Percentiles rank a stretch among this genome's conserved stretches.
phyloP scores from a whole-genome alignment of 2,797 vertebrate genomes.

The Chelonia mydas region DNA sequence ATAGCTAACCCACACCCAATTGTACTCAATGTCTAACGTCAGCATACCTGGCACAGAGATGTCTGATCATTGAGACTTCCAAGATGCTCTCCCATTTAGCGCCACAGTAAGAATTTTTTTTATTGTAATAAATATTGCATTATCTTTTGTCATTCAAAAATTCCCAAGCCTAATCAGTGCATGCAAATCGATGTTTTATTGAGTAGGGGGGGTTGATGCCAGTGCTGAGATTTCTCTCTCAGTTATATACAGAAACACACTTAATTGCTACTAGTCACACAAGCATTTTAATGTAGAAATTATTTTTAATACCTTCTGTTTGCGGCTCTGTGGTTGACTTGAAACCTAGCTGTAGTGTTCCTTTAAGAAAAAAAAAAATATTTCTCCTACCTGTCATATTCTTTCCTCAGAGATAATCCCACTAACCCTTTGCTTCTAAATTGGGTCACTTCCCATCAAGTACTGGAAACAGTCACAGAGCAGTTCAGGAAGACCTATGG shows the following conservation, averaged over 20 bases:
- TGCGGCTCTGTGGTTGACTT: constrained; percentile 42
- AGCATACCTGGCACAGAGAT: not conserved
- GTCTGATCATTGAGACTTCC: not conserved
- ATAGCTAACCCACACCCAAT: not conserved
- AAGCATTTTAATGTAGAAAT: constrained; percentile 70
- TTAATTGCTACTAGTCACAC: constrained; percentile 62
- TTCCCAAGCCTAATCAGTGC: constrained; percentile 47
- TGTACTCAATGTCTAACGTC: not conserved
- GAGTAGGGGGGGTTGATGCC: constrained; percentile 41
- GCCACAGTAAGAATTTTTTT: constrained; percentile 24
- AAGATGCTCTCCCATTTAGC: constrained; percentile 15
- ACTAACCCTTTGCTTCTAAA: not conserved
- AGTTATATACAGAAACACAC: not conserved
- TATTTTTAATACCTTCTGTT: constrained; percentile 76
- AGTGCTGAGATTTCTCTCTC: constrained; percentile 61
- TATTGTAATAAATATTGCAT: not conserved
- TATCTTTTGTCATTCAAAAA: constrained; percentile 57
- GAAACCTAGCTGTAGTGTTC: not conserved
- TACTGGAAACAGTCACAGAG: not conserved
- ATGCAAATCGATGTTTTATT: constrained; percentile 49
- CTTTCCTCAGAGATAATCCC: not conserved
- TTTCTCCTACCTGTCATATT: accelerated
- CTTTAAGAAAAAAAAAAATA: not conserved
- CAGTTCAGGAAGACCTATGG: not conserved
- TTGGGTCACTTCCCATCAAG: not conserved